Percentiles rank a stretch among this genome's conserved stretches.
Evolutionary conservation across 2,113 vertebrate species (phyloP).

Genomic region (Calonectris borealis): DNA sequence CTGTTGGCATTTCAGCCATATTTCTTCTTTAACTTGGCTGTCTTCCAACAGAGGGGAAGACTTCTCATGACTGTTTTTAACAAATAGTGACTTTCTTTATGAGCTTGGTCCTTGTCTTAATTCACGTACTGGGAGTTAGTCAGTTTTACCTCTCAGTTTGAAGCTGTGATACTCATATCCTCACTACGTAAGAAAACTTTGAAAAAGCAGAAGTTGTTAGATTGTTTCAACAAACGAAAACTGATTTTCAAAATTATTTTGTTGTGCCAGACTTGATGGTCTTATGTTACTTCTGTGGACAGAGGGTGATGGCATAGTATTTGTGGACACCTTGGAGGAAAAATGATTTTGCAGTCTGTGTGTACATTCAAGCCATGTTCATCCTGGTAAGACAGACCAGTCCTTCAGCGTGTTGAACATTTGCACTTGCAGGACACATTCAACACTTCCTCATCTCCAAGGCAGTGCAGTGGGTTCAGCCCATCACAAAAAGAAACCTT

Average conservation of each 20-base stretch:
- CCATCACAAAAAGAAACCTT: neutral
- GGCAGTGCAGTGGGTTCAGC: neutral
- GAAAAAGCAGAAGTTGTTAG: neutral
- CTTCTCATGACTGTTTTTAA: neutral
- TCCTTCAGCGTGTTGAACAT: neutral
- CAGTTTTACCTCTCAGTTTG: neutral
- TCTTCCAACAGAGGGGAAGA: neutral
- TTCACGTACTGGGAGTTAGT: neutral
- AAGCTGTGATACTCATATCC: neutral
- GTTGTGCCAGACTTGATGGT: neutral
- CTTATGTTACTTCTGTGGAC: neutral
- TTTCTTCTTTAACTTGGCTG: neutral
- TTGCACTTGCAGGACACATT: neutral
- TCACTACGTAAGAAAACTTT: neutral
- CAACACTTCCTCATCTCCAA: neutral
- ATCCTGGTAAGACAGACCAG: neutral
- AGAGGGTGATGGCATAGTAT: neutral
- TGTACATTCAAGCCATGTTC: neutral
- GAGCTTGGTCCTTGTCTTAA: neutral
- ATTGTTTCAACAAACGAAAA: neutral
- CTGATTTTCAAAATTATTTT: neutral
- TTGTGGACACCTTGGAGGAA: neutral
- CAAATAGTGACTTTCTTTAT: neutral
- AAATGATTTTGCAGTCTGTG: neutral
- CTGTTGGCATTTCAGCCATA: neutral